Base-by-base conservation (phyloP, 1,140 invertebrate genomes). In the Bombus vancouverensis region DNA sequence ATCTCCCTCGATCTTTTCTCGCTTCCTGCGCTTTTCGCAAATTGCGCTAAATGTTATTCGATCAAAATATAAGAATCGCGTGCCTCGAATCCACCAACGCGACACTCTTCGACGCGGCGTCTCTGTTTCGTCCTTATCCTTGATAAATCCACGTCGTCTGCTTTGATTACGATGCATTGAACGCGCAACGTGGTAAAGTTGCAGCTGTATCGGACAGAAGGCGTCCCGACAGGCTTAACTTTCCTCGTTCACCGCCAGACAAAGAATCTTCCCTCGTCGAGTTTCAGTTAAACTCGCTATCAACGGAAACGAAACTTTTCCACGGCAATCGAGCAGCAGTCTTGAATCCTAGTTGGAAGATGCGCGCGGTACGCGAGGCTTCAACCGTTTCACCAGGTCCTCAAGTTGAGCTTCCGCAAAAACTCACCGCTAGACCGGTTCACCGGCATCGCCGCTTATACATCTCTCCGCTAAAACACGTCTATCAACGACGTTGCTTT, bases 371-470 rank as follows among this genome's bases (percentile, higher is more conserved):
- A 70, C 42, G 44, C 57, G 77, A 59, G 12, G 42, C 28, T 39
- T 65, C 62, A 74, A 75, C 71, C 82, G 70, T 87, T 57, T 82
- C 74, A 73, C n/a, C 25, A 28, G 39, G 32, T 18, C 22, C 59
- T 34, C 42, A 37, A 83, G 75, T 13, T 12, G 32, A 76, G 73
- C 78, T 76, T 84, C 22, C 59, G 86, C 86, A 89, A 89, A 89
- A 89, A 89, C 86, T 89, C 47, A 82, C 88, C 78, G 83, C 65
- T 75, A 82, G 86, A 89, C 88, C 88, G 88, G 88, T 89, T 88
- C 83, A 75, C 74, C 70, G 72, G 44, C 72, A 47, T 81, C 71
- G 32, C 44, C 80, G 80, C 47, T 18, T 53, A 53, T 53, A 53
- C 15, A 53, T 53, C 47, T 22, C 47, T 53, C 18, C 18, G 18